Base-by-base conservation (phyloP, 2,888 invertebrate genomes). In the Melolontha melolontha region DNA sequence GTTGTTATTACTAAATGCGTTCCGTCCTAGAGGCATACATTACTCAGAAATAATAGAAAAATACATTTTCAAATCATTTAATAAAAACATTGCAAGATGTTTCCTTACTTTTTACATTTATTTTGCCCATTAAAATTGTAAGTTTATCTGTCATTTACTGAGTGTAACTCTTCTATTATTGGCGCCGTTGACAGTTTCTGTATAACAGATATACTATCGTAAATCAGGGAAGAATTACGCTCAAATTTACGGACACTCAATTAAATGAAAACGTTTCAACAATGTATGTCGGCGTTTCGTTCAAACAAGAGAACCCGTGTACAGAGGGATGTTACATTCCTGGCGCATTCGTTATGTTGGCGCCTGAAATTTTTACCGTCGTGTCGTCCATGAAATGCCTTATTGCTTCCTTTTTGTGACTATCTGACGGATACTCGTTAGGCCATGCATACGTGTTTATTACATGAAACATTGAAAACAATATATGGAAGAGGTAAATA, bases 331-430 rank as follows among this genome's bases (percentile, higher is more conserved):
- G 34, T 57, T 47, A 52, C 51, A 66, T 66, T 66, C 66, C 57
- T 17, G 50, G 57, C 59, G 50, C 47, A 66, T 66, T 59, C 57
- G 50, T 59, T 59, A 66, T 16, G 50, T 47, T 42, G 66, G 66
- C 66, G 66, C 66, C 66, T 57, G 49, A 16, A 57, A 50, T 66
- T 66, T 66, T 59, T 51, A 59, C 57, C 27, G 64, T 29, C 64
- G 50, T 50, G 16, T 50, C 50, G 54, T 44, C 42, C 54, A 44
- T 54, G 54, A 42, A 64, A 64, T 27, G 52, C 41, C 66, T 66
- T 59, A 66, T 66, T 66, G 49, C 41, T 66, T 66, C 59, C 59
- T 66, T 66, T 66, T 42, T 52, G 52, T 14, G 41, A 34, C 40
- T 14, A 44, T 52, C 34, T 34, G 34, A 34, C 34, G 6, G 34